phyloP scores from a whole-genome alignment of 2,797 vertebrate genomes.

The Mormyrops boulengeri region DNA sequence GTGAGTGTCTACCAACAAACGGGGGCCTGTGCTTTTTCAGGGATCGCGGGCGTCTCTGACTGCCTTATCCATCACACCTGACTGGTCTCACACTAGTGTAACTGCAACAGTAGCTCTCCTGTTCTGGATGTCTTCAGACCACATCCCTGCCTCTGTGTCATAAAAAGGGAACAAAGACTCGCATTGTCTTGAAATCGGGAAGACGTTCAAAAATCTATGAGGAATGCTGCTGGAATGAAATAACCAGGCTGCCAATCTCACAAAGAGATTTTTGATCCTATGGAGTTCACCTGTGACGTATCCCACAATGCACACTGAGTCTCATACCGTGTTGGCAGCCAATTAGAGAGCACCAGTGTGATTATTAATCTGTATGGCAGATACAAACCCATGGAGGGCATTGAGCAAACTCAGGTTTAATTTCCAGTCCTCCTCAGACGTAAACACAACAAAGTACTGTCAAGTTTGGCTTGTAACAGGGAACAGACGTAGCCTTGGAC shows the following conservation, averaged over 20 bases:
- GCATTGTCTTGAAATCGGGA: background rate
- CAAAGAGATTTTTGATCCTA: background rate
- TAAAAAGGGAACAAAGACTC: background rate
- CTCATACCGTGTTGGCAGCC: background rate
- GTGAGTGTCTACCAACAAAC: slow-evolving; percentile 65
- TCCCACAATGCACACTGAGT: background rate
- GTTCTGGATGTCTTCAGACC: background rate
- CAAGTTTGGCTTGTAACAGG: slow-evolving; percentile 8
- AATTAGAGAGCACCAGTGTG: background rate
- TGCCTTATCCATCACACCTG: background rate
- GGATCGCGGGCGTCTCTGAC: background rate
- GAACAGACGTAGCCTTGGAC: slow-evolving; percentile 17
- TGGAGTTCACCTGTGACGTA: background rate
- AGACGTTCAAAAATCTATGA: background rate
- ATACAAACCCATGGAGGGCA: slow-evolving; percentile 1
- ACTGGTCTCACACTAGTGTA: background rate
- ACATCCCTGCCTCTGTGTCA: background rate
- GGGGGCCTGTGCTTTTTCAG: background rate
- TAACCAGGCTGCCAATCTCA: background rate
- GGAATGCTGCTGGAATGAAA: background rate
- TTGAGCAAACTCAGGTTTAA: slow-evolving; percentile 8
- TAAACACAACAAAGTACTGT: slow-evolving; percentile 11
- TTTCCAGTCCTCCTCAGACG: slow-evolving; percentile 10
- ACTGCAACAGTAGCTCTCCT: slow-evolving; percentile 2
- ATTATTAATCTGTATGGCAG: background rate